Conservation (phyloP, 2,113 vertebrate species). For the Tylochromis polylepis region DNA sequence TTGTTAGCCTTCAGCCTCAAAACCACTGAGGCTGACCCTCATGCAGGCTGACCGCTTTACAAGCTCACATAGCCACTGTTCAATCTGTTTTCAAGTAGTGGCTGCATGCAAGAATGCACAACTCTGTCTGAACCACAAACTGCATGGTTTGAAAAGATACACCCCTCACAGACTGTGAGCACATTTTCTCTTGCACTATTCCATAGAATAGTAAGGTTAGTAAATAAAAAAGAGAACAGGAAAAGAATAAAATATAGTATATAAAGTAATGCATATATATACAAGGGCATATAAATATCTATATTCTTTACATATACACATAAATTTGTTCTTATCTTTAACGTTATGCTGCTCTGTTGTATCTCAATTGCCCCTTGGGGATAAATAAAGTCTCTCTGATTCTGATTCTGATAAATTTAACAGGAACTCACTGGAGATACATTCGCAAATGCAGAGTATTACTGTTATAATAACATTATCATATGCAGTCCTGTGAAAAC, state of each 20-base stretch:
- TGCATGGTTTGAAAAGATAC: background rate
- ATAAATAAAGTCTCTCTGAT: too few species aligned
- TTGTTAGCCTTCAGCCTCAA: background rate
- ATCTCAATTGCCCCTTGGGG: too few species aligned
- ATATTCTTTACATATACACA: background rate
- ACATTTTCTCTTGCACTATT: background rate
- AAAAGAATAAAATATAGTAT: background rate
- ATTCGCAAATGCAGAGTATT: background rate
- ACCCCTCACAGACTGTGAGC: background rate
- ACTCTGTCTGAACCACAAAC: background rate
- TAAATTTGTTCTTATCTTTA: too few species aligned
- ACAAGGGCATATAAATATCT: background rate
- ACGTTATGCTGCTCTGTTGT: too few species aligned
- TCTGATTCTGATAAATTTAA: too few species aligned
- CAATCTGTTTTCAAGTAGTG: background rate
- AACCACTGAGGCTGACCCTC: background rate
- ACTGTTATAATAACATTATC: background rate
- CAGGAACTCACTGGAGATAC: background rate
- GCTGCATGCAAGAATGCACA: background rate
- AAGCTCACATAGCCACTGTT: background rate
- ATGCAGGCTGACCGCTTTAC: background rate
- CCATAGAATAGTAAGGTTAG: background rate
- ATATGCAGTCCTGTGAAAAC: background rate
- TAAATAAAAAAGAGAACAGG: background rate
- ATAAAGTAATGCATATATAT: background rate